Evolutionary conservation across 30 jellyfish, hydroid and myxozoan species (phyloP).

Genomic region (Pelagia noctiluca): DNA sequence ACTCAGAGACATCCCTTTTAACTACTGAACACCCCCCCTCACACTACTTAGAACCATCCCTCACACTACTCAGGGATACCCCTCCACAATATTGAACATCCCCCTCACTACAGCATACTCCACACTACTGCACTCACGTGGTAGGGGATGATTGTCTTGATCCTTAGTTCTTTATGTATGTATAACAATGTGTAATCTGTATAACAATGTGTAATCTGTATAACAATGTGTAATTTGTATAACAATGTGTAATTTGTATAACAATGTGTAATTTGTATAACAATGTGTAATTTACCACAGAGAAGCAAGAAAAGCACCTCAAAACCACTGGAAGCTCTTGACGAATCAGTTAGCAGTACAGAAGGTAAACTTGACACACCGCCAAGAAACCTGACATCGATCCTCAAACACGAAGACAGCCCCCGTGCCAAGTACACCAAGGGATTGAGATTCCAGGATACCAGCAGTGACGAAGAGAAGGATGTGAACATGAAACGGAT

Average conservation of each 20-base stretch:
- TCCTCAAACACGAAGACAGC: conserved; percentile 56
- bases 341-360: not conserved
- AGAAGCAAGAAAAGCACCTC: conserved; percentile 19
- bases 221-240: no score
- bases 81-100: no score
- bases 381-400: conserved; percentile 37
- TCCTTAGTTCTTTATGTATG: not conserved
- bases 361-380: not conserved
- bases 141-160: not conserved
- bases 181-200: not conserved
- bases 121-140: not conserved
- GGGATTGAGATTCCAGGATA: conserved; percentile 53
- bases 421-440: conserved; percentile 24
- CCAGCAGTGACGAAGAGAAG: conserved; percentile 57
- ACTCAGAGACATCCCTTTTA: no score
- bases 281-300: not conserved
- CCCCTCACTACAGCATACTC: not conserved
- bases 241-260: not conserved
- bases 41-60: no score
- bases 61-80: no score
- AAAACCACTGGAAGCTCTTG: not conserved
- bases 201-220: not conserved
- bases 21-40: no score
- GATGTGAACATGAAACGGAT: conserved; percentile 39
- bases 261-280: no score